Evolutionary conservation across 2,888 invertebrate genomes (phyloP).

Genomic region (Synanthedon formicaeformis): DNA sequence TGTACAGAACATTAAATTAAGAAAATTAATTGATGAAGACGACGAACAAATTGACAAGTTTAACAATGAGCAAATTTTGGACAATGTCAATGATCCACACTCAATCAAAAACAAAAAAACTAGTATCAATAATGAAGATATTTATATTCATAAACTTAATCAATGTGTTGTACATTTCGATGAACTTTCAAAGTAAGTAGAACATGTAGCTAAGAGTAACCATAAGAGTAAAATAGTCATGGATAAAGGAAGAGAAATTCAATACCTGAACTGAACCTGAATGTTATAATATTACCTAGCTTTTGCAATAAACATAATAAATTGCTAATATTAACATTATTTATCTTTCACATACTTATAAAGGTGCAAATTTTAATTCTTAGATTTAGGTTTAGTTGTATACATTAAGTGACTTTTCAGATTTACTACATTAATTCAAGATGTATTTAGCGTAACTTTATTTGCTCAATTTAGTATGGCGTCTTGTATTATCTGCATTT

Average conservation of each 20-base stretch:
- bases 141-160: background rate
- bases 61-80: background rate
- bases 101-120: background rate
- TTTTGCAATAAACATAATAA: background rate
- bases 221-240: too few species aligned
- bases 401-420: background rate
- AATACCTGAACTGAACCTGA: too few species aligned
- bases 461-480: constrained; percentile 41
- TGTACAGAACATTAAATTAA: constrained; percentile 28
- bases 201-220: background rate
- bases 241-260: too few species aligned
- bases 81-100: background rate
- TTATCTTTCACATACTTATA: too few species aligned
- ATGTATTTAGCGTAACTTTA: constrained; percentile 7
- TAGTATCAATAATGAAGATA: background rate
- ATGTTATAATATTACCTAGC: too few species aligned
- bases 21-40: background rate
- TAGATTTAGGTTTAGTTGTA: too few species aligned
- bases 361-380: too few species aligned
- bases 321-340: background rate
- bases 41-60: background rate
- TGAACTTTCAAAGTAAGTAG: background rate
- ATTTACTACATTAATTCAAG: background rate
- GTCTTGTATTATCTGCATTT: constrained; percentile 41
- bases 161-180: background rate